These are phyloP conservation scores for Operophtera brumata DNA, from an alignment of 2,888 invertebrate species.

Conservation along the genomic window DNA sequence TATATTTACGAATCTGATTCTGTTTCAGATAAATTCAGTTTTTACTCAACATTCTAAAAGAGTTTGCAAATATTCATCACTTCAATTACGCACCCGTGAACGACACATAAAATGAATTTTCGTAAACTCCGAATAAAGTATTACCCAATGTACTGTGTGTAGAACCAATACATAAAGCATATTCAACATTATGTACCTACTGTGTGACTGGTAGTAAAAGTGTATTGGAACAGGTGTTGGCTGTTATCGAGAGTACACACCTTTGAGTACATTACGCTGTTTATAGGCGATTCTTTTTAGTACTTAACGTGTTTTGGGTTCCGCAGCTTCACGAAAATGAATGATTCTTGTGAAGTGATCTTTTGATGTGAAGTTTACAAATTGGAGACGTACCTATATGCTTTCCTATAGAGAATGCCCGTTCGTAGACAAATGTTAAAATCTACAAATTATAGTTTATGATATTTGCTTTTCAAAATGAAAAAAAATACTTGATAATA, in stretches of 20 bases:
- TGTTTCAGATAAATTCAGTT: too few species aligned
- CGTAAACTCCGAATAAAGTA: not conserved
- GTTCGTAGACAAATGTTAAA: too few species aligned
- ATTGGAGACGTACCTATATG: too few species aligned
- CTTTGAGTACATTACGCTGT: not conserved
- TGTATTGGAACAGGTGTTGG: not conserved
- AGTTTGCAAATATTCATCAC: not conserved
- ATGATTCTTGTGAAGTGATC: too few species aligned
- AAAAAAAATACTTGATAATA: too few species aligned
- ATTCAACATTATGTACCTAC: not conserved
- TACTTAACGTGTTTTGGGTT: too few species aligned
- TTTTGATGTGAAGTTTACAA: too few species aligned
- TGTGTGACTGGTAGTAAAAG: not conserved
- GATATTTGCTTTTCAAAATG: too few species aligned
- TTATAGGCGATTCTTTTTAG: not conserved
- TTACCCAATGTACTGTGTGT: not conserved
- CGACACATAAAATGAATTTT: not conserved
- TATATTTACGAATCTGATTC: too few species aligned
- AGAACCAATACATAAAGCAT: not conserved
- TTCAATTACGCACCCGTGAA: not conserved
- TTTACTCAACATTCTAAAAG: not conserved
- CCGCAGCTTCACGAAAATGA: too few species aligned
- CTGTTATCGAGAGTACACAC: not conserved
- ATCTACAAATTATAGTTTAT: too few species aligned
- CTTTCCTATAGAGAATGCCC: too few species aligned